Conservation (phyloP, 2,113 vertebrate species). For the Syngnathoides biaculeatus region DNA sequence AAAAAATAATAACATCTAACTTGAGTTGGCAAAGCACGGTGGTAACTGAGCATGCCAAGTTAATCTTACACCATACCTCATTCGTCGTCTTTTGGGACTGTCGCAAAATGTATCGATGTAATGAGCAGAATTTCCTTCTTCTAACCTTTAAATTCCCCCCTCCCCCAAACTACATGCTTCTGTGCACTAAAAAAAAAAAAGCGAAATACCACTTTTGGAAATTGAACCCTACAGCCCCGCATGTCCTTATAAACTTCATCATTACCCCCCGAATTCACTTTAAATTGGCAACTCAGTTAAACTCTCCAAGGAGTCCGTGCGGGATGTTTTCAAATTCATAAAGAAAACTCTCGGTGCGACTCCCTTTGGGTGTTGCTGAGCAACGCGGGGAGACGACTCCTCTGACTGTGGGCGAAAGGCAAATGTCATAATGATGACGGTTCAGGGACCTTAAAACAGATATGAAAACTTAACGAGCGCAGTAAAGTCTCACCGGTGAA, state of each 20-base stretch:
- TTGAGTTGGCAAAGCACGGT: no score
- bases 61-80: no score
- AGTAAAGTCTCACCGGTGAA: background rate
- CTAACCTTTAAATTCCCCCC: constrained; percentile 11
- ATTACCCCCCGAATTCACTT: constrained; percentile 17
- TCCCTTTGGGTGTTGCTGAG: constrained; percentile 17
- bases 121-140: constrained; percentile 7
- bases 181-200: constrained; percentile 4
- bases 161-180: constrained; percentile 19
- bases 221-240: constrained; percentile 11
- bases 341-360: constrained; percentile 16
- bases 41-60: no score
- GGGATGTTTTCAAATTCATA: constrained; percentile 12
- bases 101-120: constrained; percentile 9
- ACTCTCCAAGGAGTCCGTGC: constrained; percentile 20
- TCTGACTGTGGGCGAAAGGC: constrained; percentile 16
- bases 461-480: background rate
- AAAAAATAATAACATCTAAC: no score
- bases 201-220: constrained; percentile 9
- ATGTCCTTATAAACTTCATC: constrained; percentile 10
- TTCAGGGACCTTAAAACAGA: constrained; percentile 4
- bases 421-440: constrained; percentile 16
- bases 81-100: background rate
- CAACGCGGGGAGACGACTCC: constrained; percentile 29
- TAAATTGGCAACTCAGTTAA: constrained; percentile 23